phyloP scores from a whole-genome alignment of 2,888 invertebrate species.

The Protophormia terraenovae region DNA sequence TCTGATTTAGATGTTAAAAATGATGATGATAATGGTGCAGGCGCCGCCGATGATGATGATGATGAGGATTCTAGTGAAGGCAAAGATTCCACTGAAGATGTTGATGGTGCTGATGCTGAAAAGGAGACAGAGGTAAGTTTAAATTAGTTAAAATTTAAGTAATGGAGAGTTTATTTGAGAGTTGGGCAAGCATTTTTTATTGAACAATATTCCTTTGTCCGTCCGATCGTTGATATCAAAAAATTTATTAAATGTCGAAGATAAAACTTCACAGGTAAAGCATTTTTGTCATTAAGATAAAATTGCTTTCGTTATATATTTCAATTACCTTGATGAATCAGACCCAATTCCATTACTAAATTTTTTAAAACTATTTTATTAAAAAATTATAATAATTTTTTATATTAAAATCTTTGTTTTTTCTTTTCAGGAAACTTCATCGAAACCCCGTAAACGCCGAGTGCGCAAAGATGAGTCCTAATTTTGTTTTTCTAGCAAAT shows the following conservation, averaged over 20 bases:
- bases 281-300: too few relatives aligned
- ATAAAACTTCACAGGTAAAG: too few relatives aligned
- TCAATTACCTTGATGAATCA: too few relatives aligned
- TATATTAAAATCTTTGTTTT: background rate
- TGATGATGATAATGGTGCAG: conserved; percentile 63
- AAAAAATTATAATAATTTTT: background rate
- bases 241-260: too few relatives aligned
- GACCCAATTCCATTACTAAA: too few relatives aligned
- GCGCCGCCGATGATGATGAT: conserved; percentile 56
- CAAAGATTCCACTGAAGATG: conserved; percentile 68
- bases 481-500: conserved; percentile 35
- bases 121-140: conserved; percentile 72
- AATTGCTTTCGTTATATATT: too few relatives aligned
- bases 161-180: conserved; percentile 70
- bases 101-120: conserved; percentile 71
- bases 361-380: too few relatives aligned
- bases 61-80: conserved; percentile 64
- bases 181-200: too few relatives aligned
- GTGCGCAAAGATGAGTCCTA: conserved; percentile 78
- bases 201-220: too few relatives aligned
- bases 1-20: conserved; percentile 81
- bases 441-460: conserved; percentile 78
- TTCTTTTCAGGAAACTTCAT: conserved; percentile 71
- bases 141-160: too few relatives aligned
- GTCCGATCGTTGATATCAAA: too few relatives aligned